Conservation (phyloP, 2,888 invertebrate species). For the Cerceris ruficornis region DNA sequence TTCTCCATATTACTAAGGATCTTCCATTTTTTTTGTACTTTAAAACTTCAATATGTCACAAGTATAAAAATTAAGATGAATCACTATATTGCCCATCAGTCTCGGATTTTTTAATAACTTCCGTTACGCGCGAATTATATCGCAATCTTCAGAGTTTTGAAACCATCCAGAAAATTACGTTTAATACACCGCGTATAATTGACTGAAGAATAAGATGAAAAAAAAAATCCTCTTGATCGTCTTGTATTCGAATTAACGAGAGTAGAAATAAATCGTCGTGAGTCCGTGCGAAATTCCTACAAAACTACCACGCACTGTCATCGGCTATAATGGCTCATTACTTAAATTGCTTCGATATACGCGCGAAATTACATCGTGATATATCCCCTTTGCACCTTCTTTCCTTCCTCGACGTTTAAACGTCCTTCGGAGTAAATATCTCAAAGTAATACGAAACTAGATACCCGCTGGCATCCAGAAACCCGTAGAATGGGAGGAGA, state of each 20-base stretch:
- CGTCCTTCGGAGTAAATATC: slow-evolving; percentile 31
- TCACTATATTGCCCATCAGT: too few species aligned
- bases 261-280: too few species aligned
- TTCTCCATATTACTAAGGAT: too few species aligned
- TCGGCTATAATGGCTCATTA: background rate
- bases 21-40: too few species aligned
- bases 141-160: too few species aligned
- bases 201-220: too few species aligned
- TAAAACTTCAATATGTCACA: too few species aligned
- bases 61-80: too few species aligned
- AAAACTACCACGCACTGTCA: background rate
- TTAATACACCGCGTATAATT: too few species aligned
- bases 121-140: too few species aligned
- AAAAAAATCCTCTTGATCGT: background rate
- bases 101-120: too few species aligned
- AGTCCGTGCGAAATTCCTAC: background rate
- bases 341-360: background rate
- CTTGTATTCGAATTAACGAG: background rate
- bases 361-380: background rate
- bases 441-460: slow-evolving; percentile 61
- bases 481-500: slow-evolving; percentile 32
- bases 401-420: slow-evolving; percentile 10
- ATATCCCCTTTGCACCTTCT: slow-evolving; percentile 10
- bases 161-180: too few species aligned
- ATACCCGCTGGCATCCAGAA: slow-evolving; percentile 46